These are phyloP conservation scores for Lytechinus variegatus DNA, from an alignment of 35 echinoderm and acorn worm genomes.

Conservation along the genomic window DNA sequence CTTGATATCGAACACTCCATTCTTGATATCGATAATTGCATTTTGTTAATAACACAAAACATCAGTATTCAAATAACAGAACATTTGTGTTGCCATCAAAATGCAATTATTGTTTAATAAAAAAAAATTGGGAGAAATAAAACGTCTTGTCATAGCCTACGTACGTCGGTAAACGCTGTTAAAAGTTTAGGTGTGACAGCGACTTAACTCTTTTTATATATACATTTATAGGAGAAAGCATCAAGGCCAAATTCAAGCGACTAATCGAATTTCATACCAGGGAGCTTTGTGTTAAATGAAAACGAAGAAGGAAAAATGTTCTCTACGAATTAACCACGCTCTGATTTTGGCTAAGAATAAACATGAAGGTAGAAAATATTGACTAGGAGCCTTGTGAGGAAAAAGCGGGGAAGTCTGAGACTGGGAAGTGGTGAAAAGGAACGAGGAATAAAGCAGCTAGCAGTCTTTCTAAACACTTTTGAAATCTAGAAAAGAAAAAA, in stretches of 20 bases:
- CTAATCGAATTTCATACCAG: conserved; percentile 13
- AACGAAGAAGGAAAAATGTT: not conserved
- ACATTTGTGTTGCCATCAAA: too few relatives aligned
- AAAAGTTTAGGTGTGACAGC: too few relatives aligned
- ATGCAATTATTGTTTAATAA: too few relatives aligned
- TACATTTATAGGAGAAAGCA: not conserved
- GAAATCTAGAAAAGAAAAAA: not conserved
- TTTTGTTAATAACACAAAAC: too few relatives aligned
- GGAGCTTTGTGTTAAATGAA: not conserved
- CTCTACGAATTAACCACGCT: conserved; percentile 9
- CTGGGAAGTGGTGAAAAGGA: not conserved
- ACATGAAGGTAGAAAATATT: not conserved
- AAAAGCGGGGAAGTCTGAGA: not conserved
- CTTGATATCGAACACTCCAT: too few relatives aligned
- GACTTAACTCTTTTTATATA: too few relatives aligned
- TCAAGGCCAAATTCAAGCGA: not conserved
- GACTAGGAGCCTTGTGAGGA: not conserved
- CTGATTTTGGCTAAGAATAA: not conserved
- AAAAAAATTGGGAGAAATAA: too few relatives aligned
- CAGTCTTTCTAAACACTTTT: too few relatives aligned
- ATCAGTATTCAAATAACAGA: too few relatives aligned
- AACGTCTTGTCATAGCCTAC: too few relatives aligned
- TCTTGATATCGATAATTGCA: too few relatives aligned
- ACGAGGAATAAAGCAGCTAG: not conserved
- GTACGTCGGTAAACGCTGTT: too few relatives aligned